Base-by-base conservation (phyloP, 2,888 invertebrate species). In the Esperia sulphurella region DNA sequence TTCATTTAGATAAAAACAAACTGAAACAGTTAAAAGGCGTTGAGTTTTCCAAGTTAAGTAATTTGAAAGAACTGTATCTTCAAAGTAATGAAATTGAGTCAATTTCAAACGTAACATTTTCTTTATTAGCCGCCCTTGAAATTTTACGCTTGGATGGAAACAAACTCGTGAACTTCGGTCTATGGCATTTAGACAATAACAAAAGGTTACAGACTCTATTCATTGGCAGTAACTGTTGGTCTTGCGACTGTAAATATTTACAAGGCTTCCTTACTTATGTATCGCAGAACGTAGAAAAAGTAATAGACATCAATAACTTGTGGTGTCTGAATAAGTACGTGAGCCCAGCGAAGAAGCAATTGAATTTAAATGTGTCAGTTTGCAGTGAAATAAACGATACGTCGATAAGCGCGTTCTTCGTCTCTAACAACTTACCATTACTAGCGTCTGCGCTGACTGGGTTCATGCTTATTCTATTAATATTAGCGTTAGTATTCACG, bases 181-280 rank as follows among this genome's bases (percentile, higher is more conserved):
- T 97, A 61, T 95, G 95, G 93, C 94, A 95, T 78, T 91, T 95
- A 70, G 91, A 81, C 85, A 90, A 91, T 83, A 95, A 95, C 80
- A 91, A 92, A 53, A 92, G 93, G 60, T 84, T 96, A 63, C 93
- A 92, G 65, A 94, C 95, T 53, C 82, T 97, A 55, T 94, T 93
- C 29, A 91, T 97, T 53, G 94, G 95, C 39, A 92, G 93, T 63
- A 97, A 97, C 77, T 92, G 92, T 49, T 97, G 97, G 97, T 95
- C 95, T 7, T 97, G 97, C 70, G 94, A 95, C 50, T 97, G 97
- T 86, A 95, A 95, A 85, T 97, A 96, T 87, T 91, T 97, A 62
- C 95, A 95, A 80, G 94, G 95, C 53, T 91, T 96, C 60, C 93
- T 95, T 42, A 92, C 93, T 57, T 97, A 96, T 91, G 93, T 96